Base-by-base conservation (phyloP, 30 jellyfish, hydroid and myxozoan genomes). In the Hydractinia symbiolongicarpus region DNA sequence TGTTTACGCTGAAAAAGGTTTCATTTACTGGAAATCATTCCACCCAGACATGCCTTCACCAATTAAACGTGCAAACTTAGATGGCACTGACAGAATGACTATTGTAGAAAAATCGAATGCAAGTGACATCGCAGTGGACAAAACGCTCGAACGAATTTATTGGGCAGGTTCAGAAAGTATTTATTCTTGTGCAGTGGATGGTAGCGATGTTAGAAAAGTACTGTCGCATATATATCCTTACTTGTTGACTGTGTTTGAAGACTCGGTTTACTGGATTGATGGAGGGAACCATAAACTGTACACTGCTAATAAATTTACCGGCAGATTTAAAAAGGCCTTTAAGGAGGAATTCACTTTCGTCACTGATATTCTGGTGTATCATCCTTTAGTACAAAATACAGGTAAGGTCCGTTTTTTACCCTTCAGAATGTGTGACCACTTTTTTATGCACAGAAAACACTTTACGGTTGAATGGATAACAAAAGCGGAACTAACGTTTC, bases 1-100 rank as follows among this genome's bases (percentile, higher is more conserved):
- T 11, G 95, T 92, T 66, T 90, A 92, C 61, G 96, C 98, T 2
- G 60, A 56, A 17, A 84, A 92, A 79, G 93, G 96, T 95, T 92
- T 30, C 76, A 69, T 74, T 53, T 79, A 72, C 83, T 92, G 98
- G 98, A 81, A 95, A 55, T 93, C 83, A 53, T 81, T 86, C 90
- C 95, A 95, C 40, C 66, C 14, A 21, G 56, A 8, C 7, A 30
- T 30, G 44, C 44, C 1, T 30, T 83, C 96, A 5, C 82, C 83
- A 14, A 86, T 92, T 44, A 95, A 86, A 66, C 84, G 95, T 14
- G 85, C 94, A 30, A 87, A 91, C 84, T 86, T 92, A 91, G 96
- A 86, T 74, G 98, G 98, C 11, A 84, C 70, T 51, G 72, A 79
- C 15, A 69, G 95, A 73, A 80, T 54, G 66, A 89, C 78, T 5